Evolutionary conservation across 35 echinoderm and acorn worm genomes (phyloP), one percentile per base, ranked within the genome.

Genomic region (Acanthaster planci): DNA sequence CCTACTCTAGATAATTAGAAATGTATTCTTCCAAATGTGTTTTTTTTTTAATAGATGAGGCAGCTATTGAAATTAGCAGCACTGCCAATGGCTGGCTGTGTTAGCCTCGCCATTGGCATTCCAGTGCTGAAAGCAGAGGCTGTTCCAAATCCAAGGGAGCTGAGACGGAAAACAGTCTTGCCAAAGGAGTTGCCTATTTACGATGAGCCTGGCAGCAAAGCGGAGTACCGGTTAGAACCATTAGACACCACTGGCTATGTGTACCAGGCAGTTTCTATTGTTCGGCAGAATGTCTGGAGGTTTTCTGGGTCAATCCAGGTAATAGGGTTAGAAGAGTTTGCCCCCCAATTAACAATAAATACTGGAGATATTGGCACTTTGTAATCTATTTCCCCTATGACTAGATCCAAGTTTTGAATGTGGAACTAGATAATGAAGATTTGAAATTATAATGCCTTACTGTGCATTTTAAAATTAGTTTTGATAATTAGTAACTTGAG

Each of bases 241-340:
- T 31, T 77, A 29, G 84, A 76, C 52, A 68, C 67, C 27, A 86
- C 67, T 22, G 44, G 39, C 26, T 72, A 72, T 26, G 12, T 86
- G 75, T 51, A 76, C 44, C 67, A 86, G 44, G 40, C 44, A n/a
- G 84, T 86, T 42, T 50, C 67, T 19, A 8, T 76, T 7, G 84
- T 86, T 42, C 17, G 84, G 44, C 26, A 77, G 38, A 47, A 86
- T 50, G 19, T 86, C 21, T 86, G 84, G 84, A 86, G 19, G 42
- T 76, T 86, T 55, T 86, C 84, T 7, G 84, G 78, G 23, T 77
- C 84, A 29, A 44, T 86, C 14, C 39, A 86, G n/a, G 84, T 86
- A 72, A 23, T 14, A 72, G 5, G 26, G 64, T 5, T 6, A 12
- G n/a, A n/a, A n/a, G n/a, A n/a, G n/a, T n/a, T n/a, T n/a, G n/a